phyloP scores from a whole-genome alignment of 2,797 vertebrate species.

The Mormyrops attenuatus region DNA sequence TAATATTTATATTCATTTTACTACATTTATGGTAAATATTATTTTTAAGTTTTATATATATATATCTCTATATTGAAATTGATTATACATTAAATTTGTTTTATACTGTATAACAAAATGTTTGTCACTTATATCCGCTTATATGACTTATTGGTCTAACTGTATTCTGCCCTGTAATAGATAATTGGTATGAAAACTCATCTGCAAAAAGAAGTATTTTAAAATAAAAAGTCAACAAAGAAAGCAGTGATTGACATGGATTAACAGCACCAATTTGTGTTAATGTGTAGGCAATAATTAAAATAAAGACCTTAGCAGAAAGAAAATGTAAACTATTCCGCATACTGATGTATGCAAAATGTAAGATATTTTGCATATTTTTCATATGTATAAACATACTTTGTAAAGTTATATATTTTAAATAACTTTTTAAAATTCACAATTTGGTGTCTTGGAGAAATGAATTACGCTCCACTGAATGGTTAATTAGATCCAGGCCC shows the following conservation, averaged over 20 bases:
- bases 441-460: background rate
- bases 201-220: background rate
- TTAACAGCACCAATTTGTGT: background rate
- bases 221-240: background rate
- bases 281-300: background rate
- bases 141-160: background rate
- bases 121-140: background rate
- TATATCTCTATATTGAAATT: too few relatives aligned
- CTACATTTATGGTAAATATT: background rate
- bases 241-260: background rate
- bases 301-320: background rate
- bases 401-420: background rate
- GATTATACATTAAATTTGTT: background rate
- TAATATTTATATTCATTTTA: background rate
- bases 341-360: background rate
- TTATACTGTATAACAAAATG: background rate
- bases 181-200: background rate
- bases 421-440: background rate
- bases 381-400: background rate
- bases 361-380: background rate
- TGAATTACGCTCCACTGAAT: background rate
- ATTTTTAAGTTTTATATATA: background rate
- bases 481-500: background rate
- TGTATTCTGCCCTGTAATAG: background rate
- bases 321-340: background rate